phyloP scores from a whole-genome alignment of 35 echinoderm and acorn worm species.

The Ophioderma brevispina region DNA sequence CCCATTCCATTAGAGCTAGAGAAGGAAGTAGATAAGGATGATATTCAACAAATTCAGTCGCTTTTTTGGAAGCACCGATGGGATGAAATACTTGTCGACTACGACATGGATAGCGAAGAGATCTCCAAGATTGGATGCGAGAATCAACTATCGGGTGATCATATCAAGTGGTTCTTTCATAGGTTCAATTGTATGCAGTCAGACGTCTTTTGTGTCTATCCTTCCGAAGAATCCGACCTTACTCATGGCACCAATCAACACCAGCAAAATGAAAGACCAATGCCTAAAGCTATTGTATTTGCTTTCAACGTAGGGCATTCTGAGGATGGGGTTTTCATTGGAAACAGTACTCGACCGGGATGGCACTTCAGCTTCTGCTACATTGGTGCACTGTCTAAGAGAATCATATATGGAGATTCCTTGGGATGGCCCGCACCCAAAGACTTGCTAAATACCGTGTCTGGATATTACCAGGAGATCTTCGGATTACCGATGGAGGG shows the following conservation, averaged over 20 bases:
- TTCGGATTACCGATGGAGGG: not conserved
- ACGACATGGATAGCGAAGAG: not conserved
- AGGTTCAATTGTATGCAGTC: not conserved
- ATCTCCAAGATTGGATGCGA: not conserved
- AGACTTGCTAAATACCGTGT: not conserved
- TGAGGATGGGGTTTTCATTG: not conserved
- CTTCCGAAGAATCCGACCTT: not conserved
- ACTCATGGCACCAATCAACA: not conserved
- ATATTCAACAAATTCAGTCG: not conserved
- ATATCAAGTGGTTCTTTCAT: not conserved
- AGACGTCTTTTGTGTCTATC: not conserved
- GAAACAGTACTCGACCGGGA: not conserved
- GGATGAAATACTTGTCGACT: not conserved
- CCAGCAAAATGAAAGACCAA: not conserved
- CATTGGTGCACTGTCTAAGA: not conserved
- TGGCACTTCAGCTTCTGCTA: slow-evolving; percentile 1
- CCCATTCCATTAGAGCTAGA: not conserved
- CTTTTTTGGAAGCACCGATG: not conserved
- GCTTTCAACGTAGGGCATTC: not conserved
- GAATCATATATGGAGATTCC: not conserved
- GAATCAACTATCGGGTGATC: not conserved
- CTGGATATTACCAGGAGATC: not conserved
- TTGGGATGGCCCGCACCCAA: not conserved
- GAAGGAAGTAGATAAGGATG: not conserved
- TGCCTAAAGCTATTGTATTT: not conserved